These are phyloP conservation scores for Ictalurus punctatus DNA, from an alignment of 2,113 vertebrate species.

Conservation along the genomic window DNA sequence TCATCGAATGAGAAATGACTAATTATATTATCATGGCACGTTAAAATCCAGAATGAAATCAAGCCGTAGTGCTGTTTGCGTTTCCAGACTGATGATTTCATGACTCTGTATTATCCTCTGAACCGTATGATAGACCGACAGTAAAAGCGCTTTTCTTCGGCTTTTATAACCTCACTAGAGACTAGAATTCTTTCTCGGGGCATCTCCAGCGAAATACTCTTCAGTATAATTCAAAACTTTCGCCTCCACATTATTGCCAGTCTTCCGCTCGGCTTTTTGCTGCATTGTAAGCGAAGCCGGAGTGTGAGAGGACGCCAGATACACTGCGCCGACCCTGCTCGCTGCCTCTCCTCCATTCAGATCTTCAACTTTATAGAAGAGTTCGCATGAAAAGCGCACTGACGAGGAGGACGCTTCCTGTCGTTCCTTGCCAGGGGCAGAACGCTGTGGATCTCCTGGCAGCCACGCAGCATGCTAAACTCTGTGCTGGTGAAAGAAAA, in stretches of 20 bases:
- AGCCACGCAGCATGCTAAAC: constrained; percentile 33
- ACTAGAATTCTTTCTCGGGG: background rate
- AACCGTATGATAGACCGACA: background rate
- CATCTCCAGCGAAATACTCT: background rate
- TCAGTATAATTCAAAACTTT: background rate
- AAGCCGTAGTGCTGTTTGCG: background rate
- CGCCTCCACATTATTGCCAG: background rate
- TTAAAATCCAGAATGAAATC: background rate
- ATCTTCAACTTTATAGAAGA: constrained; percentile 2
- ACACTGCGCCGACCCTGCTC: background rate
- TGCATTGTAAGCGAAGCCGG: background rate
- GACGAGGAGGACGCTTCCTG: constrained; percentile 36
- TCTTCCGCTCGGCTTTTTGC: background rate
- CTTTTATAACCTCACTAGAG: background rate
- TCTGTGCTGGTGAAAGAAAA: constrained; percentile 26
- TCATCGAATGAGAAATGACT: background rate
- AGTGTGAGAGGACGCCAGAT: constrained; percentile 14
- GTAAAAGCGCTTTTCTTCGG: background rate
- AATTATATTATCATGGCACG: background rate
- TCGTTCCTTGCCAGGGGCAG: constrained; percentile 38
- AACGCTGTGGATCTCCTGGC: constrained; percentile 29
- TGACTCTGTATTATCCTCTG: background rate
- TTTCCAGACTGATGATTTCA: background rate
- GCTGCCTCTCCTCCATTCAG: background rate
- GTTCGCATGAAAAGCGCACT: background rate